Evolutionary conservation across 2,888 invertebrate genomes (phyloP), one percentile per base, ranked within the genome.

Genomic region (Blera fallax): DNA sequence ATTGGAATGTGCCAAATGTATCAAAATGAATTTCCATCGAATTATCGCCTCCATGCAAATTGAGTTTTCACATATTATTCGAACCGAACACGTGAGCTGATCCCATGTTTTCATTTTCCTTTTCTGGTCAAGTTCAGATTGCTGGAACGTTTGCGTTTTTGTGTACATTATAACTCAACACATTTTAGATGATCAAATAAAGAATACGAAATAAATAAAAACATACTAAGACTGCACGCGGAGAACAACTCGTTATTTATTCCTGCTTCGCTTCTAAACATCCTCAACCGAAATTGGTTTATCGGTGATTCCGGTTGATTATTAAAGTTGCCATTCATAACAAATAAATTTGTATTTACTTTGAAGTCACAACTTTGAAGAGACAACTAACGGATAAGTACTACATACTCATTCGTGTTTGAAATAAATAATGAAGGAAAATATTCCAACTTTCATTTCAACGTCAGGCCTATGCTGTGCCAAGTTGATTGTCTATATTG

Each of bases 391-490:
- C 45, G 64, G 64, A 18, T 11, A 48, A 18, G 11, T 48, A 21
- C 27, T 62, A 27, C 37, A 16, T 62, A 48, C 18, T 64, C n/a
- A 64, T 18, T 11, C 48, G 64, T 64, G 64, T 32, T 32, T 48
- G 48, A 32, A 48, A 48, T 64, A n/a, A 18, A 43, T 48, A 64
- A 48, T 48, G 29, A 32, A 64, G 45, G 18, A 32, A 48, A 18
- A 48, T 5, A 29, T 43, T 62, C 4, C 14, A 43, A 48, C 64
- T 45, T 48, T 64, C 64, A 48, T 48, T 45, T 64, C 11, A 16
- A n/a, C 32, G 18, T 32, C 48, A 48, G 21, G n/a, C 32, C 3
- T 21, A 64, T 18, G 16, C 2, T 43, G 18, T 29, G 29, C 43
- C 64, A 64, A 48, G 32, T 60, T 60, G 40, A 10, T 11, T 34